Conservation (phyloP, 1,140 invertebrate species). For the Heliconius nattereri region DNA sequence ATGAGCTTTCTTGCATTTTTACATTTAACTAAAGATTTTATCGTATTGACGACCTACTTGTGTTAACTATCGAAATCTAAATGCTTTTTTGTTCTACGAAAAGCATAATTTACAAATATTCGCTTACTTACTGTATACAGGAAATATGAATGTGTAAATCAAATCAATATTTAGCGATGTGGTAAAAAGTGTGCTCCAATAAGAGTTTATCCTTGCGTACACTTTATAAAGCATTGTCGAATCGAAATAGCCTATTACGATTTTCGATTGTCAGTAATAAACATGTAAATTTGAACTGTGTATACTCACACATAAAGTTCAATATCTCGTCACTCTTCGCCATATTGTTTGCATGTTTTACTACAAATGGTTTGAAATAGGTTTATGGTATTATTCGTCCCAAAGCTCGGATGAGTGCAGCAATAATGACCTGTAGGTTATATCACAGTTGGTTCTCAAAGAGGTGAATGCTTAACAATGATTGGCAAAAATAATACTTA, state of each 20-base stretch:
- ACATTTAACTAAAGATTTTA: neutral
- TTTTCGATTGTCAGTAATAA: neutral
- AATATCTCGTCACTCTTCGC: neutral
- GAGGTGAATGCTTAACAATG: constrained; percentile 1
- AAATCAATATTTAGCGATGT: constrained; percentile 1
- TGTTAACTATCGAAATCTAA: neutral
- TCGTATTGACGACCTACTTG: neutral
- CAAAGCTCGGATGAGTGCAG: constrained; percentile 36
- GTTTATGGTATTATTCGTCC: constrained; percentile 28
- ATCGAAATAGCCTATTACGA: constrained; percentile 12
- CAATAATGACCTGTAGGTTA: constrained; percentile 58
- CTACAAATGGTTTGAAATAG: constrained; percentile 18
- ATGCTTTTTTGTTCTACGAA: constrained; percentile 2
- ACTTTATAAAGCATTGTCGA: constrained; percentile 1
- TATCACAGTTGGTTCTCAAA: constrained; percentile 54
- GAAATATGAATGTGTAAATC: constrained; percentile 12
- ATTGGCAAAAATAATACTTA: neutral
- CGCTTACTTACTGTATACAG: constrained; percentile 38
- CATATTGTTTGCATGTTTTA: constrained; percentile 5
- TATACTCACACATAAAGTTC: neutral
- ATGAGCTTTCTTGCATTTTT: constrained; percentile 10
- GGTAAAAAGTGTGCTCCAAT: constrained; percentile 4
- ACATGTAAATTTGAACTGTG: neutral
- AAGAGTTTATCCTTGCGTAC: constrained; percentile 11
- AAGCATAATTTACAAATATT: constrained; percentile 41